Evolutionary conservation across 2,888 invertebrate species (phyloP), one percentile per base, ranked within the genome.

Genomic region (Folsomia manolachei): DNA sequence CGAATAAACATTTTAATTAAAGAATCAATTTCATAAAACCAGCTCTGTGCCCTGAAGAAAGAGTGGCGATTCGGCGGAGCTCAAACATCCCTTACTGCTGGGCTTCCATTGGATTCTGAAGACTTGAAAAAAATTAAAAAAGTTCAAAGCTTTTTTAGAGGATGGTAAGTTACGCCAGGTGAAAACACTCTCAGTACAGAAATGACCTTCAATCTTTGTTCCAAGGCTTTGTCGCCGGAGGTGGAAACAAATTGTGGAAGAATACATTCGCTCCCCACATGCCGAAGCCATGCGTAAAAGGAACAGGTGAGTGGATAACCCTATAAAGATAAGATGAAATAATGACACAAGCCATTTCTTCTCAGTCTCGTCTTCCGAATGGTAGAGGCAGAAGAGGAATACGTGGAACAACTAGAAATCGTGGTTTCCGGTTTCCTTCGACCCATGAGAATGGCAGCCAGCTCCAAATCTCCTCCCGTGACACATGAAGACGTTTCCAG

Each of bases 201-300:
- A n/a, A n/a, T n/a, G n/a, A n/a, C n/a, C n/a, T n/a, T n/a, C n/a
- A n/a, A n/a, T n/a, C n/a, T n/a, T n/a, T n/a, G n/a, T n/a, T n/a
- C n/a, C n/a, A n/a, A n/a, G n/a, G n/a, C 84, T 95, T 70, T 95
- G 95, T 83, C 88, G 95, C 14, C 87, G 95, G 9, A 87, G 95
- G 60, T 95, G 95, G 95, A 95, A 95, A 84, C 94, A 94, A 84
- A 95, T 95, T 71, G 95, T 95, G 21, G 94, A 95, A 81, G 92
- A 95, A 83, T 95, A 95, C 84, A 95, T 95, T 82, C 93, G 93
- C 83, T 94, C 94, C 74, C 95, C 95, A 0, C 95, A 95, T 83
- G 95, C 95, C 0, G 94, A 95, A 83, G 94, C 92, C 83, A 94
- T 95, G 94, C 86, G 95, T 70, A 95, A 94, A 83, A 85, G 95